Conservation (phyloP, 2,797 vertebrate genomes). For the Stomatorhinus walkeri region DNA sequence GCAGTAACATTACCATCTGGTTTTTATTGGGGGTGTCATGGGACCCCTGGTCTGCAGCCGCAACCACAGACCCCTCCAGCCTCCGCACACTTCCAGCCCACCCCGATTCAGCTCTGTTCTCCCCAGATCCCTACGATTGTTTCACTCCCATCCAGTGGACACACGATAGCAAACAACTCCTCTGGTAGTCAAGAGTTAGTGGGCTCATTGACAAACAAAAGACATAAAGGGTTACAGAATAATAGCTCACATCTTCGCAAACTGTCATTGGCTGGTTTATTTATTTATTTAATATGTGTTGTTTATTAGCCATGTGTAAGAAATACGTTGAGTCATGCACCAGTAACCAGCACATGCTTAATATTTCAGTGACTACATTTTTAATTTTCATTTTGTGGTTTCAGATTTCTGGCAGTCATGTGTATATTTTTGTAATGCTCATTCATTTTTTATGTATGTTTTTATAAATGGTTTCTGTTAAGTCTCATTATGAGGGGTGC, state of each 20-base stretch:
- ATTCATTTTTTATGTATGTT: neutral
- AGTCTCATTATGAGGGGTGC: neutral
- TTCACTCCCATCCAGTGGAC: neutral
- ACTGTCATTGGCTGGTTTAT: neutral
- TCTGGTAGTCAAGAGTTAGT: neutral
- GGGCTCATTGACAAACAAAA: neutral
- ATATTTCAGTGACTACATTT: neutral
- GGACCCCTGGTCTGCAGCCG: neutral
- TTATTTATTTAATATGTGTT: neutral
- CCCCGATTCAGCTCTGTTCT: neutral
- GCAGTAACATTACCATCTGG: neutral
- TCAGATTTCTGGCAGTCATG: neutral
- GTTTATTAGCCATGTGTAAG: neutral
- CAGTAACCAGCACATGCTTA: neutral
- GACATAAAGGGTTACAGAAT: neutral
- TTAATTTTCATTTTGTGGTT: neutral
- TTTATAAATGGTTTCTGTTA: constrained; percentile 7
- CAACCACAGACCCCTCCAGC: neutral
- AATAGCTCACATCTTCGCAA: neutral
- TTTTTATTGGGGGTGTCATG: neutral
- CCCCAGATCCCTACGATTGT: neutral
- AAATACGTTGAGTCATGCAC: neutral
- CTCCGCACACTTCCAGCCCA: neutral
- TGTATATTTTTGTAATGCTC: neutral
- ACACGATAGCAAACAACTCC: neutral